phyloP scores from a whole-genome alignment of 2,888 invertebrate species.

The Dioctria linearis region DNA sequence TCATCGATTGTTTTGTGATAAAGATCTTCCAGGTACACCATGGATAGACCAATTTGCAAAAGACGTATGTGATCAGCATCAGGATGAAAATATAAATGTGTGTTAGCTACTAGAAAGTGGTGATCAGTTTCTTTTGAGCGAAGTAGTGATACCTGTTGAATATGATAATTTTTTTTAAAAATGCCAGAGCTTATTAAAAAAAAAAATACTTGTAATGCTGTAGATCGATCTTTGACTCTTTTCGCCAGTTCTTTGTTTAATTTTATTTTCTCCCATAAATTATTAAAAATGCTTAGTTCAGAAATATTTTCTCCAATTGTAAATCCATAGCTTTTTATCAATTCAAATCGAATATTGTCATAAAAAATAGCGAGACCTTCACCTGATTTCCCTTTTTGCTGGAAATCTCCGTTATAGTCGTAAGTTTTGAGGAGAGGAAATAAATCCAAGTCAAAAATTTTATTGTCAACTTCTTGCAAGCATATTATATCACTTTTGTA shows the following conservation, averaged over 20 bases:
- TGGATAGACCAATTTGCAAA: slow-evolving; percentile 83
- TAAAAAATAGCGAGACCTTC: slow-evolving; percentile 90
- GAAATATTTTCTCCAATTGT: slow-evolving; percentile 76
- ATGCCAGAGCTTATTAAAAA: not conserved
- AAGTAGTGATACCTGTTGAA: slow-evolving; percentile 72
- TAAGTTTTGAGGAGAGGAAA: slow-evolving; percentile 74
- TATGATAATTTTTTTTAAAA: not conserved
- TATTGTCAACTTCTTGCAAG: slow-evolving; percentile 92
- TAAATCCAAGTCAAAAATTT: slow-evolving; percentile 81
- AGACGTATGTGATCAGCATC: slow-evolving; percentile 91
- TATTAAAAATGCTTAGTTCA: slow-evolving; percentile 72
- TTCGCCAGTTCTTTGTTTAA: slow-evolving; percentile 74
- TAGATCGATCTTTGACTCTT: slow-evolving; percentile 77
- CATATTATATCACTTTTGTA: slow-evolving; percentile 93
- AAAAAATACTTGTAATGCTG: slow-evolving; percentile 75
- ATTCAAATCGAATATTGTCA: slow-evolving; percentile 77
- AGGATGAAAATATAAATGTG: slow-evolving; percentile 95
- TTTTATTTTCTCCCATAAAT: slow-evolving; percentile 76
- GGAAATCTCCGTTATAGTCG: slow-evolving; percentile 76
- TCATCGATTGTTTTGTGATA: slow-evolving; percentile 68
- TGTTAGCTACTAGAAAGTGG: slow-evolving; percentile 83
- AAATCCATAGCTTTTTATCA: slow-evolving; percentile 73
- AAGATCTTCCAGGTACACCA: slow-evolving; percentile 79
- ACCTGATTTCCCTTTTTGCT: slow-evolving; percentile 80
- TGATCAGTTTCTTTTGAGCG: slow-evolving; percentile 75